Base-by-base conservation (phyloP, 2,797 vertebrate genomes). In the Mareca penelope region DNA sequence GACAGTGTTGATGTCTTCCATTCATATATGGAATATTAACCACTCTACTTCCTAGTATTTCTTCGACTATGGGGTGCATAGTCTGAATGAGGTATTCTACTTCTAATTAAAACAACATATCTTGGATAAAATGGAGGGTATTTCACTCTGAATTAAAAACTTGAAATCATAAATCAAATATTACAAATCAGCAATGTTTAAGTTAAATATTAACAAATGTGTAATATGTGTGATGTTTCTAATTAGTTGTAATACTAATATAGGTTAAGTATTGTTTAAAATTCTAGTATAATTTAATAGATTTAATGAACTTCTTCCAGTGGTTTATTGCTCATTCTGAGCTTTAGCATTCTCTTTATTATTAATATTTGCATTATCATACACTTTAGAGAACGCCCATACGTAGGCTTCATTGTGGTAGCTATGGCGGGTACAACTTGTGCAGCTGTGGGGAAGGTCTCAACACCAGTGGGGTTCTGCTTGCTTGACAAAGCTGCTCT, bases 71-170 rank as follows among this genome's bases (percentile, higher is more conserved):
- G 56, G 71, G 12, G 50, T 71, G 12, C 50, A 73, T 89, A 64
- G 28, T 44, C 55, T 87, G 80, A 88, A 80, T 61, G 55, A 94
- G 61, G 24, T 80, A 55, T 50, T 3, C 9, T 75, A 42, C 19
- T 86, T 91, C 94, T 96, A 96, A 78, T 91, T 96, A 94, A 95
- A 97, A 93, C 17, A 85, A 73, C 14, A 22, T 89, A 82, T 87
- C 78, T 91, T 79, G 29, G 87, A 19, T 71, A 93, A 96, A 96
- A 87, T 23, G 70, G 55, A 89, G 44, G 12, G 4, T 67, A 39
- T 88, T 95, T 96, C 76, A 76, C 37, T 91, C 53, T 77, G 85
- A 93, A 83, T 88, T 95, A 64, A 83, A 91, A 83, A 29, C 55
- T 72, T 83, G 26, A 76, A 73, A 72, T 83, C 19, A n/a, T 76